Evolutionary conservation across 2,888 invertebrate genomes (phyloP).

Genomic region (Protonemura montana): DNA sequence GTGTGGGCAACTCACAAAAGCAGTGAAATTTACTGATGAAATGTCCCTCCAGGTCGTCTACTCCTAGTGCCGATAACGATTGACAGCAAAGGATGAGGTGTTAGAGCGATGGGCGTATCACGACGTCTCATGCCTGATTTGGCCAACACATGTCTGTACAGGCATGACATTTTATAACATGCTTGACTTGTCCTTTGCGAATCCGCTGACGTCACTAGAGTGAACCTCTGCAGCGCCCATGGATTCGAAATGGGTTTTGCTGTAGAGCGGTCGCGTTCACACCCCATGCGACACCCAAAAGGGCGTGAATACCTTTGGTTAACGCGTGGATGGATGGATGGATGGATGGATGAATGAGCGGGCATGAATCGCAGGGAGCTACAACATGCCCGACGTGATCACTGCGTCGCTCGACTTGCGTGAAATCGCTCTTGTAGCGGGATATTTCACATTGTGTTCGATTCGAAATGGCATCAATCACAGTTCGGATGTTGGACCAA

Average conservation of each 20-base stretch:
- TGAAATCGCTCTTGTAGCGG: background rate
- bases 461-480: background rate
- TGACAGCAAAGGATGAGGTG: background rate
- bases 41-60: background rate
- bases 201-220: background rate
- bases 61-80: background rate
- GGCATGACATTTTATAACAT: conserved; percentile 7
- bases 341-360: background rate
- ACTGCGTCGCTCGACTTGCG: background rate
- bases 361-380: background rate
- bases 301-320: background rate
- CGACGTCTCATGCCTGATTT: background rate
- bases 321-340: background rate
- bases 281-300: conserved; percentile 12
- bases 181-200: background rate
- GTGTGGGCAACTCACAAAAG: no score
- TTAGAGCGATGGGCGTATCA: background rate
- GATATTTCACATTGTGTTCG: background rate
- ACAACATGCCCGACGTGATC: background rate
- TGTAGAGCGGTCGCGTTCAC: background rate
- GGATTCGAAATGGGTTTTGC: background rate
- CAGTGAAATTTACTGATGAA: no score
- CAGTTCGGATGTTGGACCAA: background rate
- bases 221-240: conserved; percentile 1
- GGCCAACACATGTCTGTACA: background rate